A percentile compares a stretch with the other conserved stretches of the same genome.
phyloP scores from a whole-genome alignment of 2,888 invertebrate species.

The Rhagium mordax region DNA sequence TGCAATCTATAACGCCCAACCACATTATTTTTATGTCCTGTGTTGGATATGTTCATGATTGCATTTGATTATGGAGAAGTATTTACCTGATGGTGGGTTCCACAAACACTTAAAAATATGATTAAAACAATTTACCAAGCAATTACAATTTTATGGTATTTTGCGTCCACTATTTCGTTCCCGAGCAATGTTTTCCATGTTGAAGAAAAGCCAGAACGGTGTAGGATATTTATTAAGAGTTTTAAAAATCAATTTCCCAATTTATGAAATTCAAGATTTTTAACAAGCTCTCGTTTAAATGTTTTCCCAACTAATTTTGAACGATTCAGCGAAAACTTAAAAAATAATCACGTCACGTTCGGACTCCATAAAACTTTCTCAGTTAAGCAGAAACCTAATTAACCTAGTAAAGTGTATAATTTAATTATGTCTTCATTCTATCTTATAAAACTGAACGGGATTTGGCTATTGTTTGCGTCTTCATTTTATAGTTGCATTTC shows the following conservation, averaged over 20 bases:
- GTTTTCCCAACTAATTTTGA: constrained; percentile 21
- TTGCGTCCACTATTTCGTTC: background rate
- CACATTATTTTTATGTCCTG: no score
- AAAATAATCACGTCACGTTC: constrained; percentile 38
- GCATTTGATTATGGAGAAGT: no score
- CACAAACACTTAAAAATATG: no score
- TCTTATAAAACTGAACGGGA: constrained; percentile 31
- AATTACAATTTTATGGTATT: background rate
- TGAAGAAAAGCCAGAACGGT: background rate
- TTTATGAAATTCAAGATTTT: constrained; percentile 2
- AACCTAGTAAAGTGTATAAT: constrained; percentile 38
- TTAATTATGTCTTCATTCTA: constrained; percentile 35
- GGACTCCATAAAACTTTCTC: constrained; percentile 23
- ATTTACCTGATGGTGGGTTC: no score
- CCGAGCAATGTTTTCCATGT: background rate
- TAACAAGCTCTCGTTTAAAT: constrained; percentile 26
- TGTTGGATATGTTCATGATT: no score
- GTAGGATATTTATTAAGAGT: constrained; percentile 2
- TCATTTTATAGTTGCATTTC: constrained; percentile 18
- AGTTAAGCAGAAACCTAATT: constrained; percentile 38
- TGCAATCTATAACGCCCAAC: no score
- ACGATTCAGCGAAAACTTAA: constrained; percentile 35
- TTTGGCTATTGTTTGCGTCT: constrained; percentile 25
- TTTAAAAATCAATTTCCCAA: constrained; percentile 10
- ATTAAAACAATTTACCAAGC: no score